phyloP scores from a whole-genome alignment of 2,113 vertebrate species.

The Hippocampus abdominalis region DNA sequence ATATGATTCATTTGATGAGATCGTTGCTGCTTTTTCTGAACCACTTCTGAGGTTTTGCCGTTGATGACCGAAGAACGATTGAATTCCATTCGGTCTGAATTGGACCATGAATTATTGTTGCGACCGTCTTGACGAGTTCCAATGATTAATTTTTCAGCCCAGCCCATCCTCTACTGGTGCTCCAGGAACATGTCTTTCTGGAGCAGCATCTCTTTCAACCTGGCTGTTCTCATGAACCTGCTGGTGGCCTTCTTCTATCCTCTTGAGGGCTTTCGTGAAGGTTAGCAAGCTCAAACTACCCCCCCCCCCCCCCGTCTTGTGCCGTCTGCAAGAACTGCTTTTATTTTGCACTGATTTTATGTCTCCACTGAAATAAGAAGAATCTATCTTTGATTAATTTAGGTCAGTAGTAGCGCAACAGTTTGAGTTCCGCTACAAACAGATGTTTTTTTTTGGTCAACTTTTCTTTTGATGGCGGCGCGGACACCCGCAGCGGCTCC shows the following conservation, averaged over 20 bases:
- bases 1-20: too few species aligned
- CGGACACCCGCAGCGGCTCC: too few species aligned
- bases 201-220: constrained; percentile 98
- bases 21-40: too few species aligned
- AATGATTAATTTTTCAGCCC: constrained; percentile 72
- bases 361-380: neutral
- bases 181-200: constrained; percentile 99
- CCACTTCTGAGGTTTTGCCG: too few species aligned
- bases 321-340: neutral
- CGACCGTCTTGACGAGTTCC: neutral
- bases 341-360: neutral
- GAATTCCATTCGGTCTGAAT: neutral
- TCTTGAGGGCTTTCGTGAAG: constrained; percentile 86
- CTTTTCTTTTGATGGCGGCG: too few species aligned
- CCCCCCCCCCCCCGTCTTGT: neutral
- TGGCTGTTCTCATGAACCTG: constrained; percentile 97
- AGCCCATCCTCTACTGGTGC: constrained; percentile 96
- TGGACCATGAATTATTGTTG: neutral
- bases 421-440: neutral
- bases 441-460: too few species aligned
- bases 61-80: neutral
- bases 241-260: constrained; percentile 98
- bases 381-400: neutral
- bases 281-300: constrained; percentile 63
- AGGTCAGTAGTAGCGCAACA: neutral